phyloP scores from a whole-genome alignment of 2,888 invertebrate genomes.

The Acanthacorydalis orientalis region DNA sequence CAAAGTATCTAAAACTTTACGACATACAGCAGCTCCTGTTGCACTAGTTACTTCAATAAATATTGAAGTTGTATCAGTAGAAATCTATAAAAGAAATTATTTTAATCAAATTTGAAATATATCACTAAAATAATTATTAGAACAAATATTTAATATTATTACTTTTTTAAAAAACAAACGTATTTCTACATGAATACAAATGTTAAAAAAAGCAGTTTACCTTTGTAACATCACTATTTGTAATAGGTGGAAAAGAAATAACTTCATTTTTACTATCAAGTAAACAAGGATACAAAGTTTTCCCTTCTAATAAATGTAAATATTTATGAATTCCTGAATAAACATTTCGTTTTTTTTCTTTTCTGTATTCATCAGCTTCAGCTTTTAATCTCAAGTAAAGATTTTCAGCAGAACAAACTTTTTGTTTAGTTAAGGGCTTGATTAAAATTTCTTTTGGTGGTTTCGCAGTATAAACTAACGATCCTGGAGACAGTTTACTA shows the following conservation, averaged over 20 bases:
- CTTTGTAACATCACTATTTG: constrained; percentile 68
- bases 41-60: constrained; percentile 65
- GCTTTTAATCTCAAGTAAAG: constrained; percentile 49
- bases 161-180: not conserved
- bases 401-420: constrained; percentile 44
- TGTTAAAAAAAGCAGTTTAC: constrained; percentile 23
- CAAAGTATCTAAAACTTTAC: constrained; percentile 47
- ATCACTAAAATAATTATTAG: not conserved
- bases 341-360: constrained; percentile 68
- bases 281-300: constrained; percentile 55
- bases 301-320: constrained; percentile 59
- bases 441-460: constrained; percentile 45
- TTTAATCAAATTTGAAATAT: not conserved
- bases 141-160: not conserved
- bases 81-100: constrained; percentile 36
- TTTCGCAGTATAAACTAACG: constrained; percentile 49
- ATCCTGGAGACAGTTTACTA: constrained; percentile 36
- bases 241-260: constrained; percentile 75
- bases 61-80: constrained; percentile 42
- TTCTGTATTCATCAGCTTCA: constrained; percentile 65
- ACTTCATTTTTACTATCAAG: constrained; percentile 44
- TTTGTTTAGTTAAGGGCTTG: constrained; percentile 43
- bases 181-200: not conserved
- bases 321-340: constrained; percentile 75
- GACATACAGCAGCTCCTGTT: constrained; percentile 43